Evolutionary conservation across 2,888 invertebrate genomes (phyloP), one percentile per base, ranked within the genome.

Genomic region (Phorcus lineatus): DNA sequence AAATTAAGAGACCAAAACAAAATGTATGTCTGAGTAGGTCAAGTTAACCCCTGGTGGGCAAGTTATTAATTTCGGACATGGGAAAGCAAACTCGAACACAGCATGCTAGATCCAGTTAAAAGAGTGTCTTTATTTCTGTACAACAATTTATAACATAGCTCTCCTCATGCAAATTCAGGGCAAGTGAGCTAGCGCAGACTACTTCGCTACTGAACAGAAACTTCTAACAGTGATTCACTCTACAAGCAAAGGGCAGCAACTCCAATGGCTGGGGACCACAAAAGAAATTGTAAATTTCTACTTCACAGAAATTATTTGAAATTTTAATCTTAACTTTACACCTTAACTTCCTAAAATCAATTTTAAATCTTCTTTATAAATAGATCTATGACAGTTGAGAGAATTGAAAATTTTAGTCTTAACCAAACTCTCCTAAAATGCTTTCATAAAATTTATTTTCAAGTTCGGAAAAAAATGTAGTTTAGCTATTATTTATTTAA

Each of bases 91-190:
- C 76, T 76, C 76, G 54, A 55, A 76, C 54, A 76, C 54, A 55
- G 28, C 76, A 76, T 76, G 76, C 76, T 55, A 55, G 31, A 76
- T 76, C 31, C 54, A 76, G 36, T 76, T 31, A 76, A 76, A 76
- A 55, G 76, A 76, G 55, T 24, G 53, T 76, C 76, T 76, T 76
- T 76, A 76, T 76, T 76, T 76, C 76, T 76, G 76, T 76, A 76
- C 76, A 76, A 76, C 28, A 55, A 52, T 22, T 2, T 70, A 70
- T 70, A 36, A 70, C 70, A 70, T 17, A n/a, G 40, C 19, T 31
- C 28, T 40, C 40, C 70, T 70, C 70, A 70, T 70, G 70, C 70
- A 70, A 36, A 70, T 7, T 19, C 17, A 17, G 19, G 31, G 70
- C n/a, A 70, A 31, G 70, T 70, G 31, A 40, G 70, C 70, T 16